Conservation (phyloP, 2,888 invertebrate genomes). For the Standfussiana lucernea region DNA sequence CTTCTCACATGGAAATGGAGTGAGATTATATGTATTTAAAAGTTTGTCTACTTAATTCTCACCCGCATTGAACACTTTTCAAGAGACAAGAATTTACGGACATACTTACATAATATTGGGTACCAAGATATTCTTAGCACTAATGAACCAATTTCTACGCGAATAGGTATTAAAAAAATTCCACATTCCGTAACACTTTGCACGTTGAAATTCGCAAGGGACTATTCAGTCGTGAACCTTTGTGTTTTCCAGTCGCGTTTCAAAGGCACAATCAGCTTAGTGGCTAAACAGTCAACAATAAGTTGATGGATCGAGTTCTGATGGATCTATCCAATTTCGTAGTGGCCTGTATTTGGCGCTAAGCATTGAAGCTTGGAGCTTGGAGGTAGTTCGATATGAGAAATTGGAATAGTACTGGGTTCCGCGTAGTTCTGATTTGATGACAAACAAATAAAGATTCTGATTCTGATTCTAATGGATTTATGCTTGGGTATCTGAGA, state of each 20-base stretch:
- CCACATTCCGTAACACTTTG: constrained; percentile 8
- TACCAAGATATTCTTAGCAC: neutral
- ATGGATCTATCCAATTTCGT: constrained; percentile 64
- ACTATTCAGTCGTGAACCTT: constrained; percentile 39
- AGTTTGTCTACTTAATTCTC: neutral
- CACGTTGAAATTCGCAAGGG: constrained; percentile 19
- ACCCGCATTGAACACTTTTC: neutral
- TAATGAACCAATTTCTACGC: neutral
- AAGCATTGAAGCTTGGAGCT: constrained; percentile 24
- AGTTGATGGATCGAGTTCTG: constrained; percentile 59
- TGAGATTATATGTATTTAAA: too few relatives aligned
- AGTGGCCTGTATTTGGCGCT: constrained; percentile 35
- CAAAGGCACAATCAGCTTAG: constrained; percentile 52
- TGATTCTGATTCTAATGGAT: too few relatives aligned
- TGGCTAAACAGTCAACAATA: constrained; percentile 63
- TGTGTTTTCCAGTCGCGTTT: constrained; percentile 39
- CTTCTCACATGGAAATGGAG: too few relatives aligned
- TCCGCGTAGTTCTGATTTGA: neutral
- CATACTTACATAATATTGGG: neutral
- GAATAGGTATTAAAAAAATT: constrained; percentile 12
- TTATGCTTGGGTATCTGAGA: too few relatives aligned
- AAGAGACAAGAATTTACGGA: constrained; percentile 8
- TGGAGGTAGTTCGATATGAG: constrained; percentile 1
- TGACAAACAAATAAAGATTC: too few relatives aligned
- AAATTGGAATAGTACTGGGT: constrained; percentile 7